These are phyloP conservation scores for Nymphalis c-album DNA, from an alignment of 2,888 invertebrate genomes.

Conservation along the genomic window DNA sequence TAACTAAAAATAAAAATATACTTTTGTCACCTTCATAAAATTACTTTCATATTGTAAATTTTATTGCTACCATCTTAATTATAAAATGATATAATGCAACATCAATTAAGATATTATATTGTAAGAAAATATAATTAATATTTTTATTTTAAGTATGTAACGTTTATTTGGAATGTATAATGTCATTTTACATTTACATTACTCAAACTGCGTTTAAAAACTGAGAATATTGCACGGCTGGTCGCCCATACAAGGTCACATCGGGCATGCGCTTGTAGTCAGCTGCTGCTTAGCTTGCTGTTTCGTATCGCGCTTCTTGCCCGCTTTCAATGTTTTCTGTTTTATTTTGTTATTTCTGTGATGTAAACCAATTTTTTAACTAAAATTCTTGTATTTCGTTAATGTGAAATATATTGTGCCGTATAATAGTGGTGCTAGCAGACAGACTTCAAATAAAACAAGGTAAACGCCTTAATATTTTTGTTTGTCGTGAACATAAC, in stretches of 20 bases:
- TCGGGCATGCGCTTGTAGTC: slow-evolving; percentile 75
- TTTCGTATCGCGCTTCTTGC: slow-evolving; percentile 84
- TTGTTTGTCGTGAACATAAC: slow-evolving; percentile 81
- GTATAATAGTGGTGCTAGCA: slow-evolving; percentile 68
- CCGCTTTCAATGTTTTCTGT: slow-evolving; percentile 82
- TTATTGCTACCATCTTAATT: too few relatives aligned
- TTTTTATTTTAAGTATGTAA: not conserved
- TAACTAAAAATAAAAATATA: too few relatives aligned
- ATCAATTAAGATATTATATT: not conserved
- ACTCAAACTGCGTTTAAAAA: not conserved
- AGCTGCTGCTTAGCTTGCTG: slow-evolving; percentile 87
- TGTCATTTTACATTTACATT: not conserved
- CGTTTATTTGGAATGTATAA: not conserved
- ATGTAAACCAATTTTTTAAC: slow-evolving; percentile 78
- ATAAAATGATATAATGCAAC: not conserved
- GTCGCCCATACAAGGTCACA: slow-evolving; percentile 64
- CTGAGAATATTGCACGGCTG: slow-evolving; percentile 42
- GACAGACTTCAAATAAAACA: slow-evolving; percentile 63
- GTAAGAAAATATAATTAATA: not conserved
- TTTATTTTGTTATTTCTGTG: slow-evolving; percentile 82
- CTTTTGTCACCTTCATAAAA: too few relatives aligned
- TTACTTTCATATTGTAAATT: too few relatives aligned
- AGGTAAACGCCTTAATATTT: slow-evolving; percentile 82
- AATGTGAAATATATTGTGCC: slow-evolving; percentile 72
- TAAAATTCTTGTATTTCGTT: slow-evolving; percentile 68